Evolutionary conservation across 2,888 invertebrate species (phyloP).

Genomic region (Phragmatobia fuliginosa): DNA sequence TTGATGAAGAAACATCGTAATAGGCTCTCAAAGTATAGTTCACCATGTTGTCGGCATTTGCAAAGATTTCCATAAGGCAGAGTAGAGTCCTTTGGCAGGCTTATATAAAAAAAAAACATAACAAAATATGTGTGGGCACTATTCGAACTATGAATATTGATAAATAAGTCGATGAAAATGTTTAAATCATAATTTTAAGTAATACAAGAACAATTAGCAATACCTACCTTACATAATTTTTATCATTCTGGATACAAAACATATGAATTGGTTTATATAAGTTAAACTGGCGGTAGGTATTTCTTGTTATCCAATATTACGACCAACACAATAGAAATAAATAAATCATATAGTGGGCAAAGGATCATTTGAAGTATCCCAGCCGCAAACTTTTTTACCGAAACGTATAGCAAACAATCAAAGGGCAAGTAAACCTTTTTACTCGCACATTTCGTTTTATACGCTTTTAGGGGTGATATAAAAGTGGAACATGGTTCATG

Average conservation of each 20-base stretch:
- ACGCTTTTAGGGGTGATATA: slow-evolving; percentile 66
- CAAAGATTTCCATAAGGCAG: too few relatives aligned
- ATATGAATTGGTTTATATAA: neutral
- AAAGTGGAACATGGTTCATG: slow-evolving; percentile 64
- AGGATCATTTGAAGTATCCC: slow-evolving; percentile 48
- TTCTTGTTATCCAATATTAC: slow-evolving; percentile 35
- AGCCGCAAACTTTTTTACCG: slow-evolving; percentile 52
- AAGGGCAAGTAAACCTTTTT: slow-evolving; percentile 73
- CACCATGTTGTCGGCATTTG: too few relatives aligned
- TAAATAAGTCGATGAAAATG: neutral
- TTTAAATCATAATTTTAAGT: neutral
- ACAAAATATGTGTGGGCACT: too few relatives aligned
- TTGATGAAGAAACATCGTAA: too few relatives aligned
- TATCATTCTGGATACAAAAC: neutral
- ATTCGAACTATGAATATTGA: too few relatives aligned
- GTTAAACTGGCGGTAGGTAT: slow-evolving; percentile 17
- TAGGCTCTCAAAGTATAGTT: too few relatives aligned
- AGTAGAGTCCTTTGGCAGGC: too few relatives aligned
- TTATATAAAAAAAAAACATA: too few relatives aligned
- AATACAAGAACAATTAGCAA: neutral
- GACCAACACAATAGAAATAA: slow-evolving; percentile 50
- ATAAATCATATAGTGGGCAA: slow-evolving; percentile 54
- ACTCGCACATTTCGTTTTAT: slow-evolving; percentile 69
- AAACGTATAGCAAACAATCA: slow-evolving; percentile 74
- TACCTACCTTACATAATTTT: neutral